Evolutionary conservation across 1,140 invertebrate species (phyloP).

Genomic region (Drosophila truncata): DNA sequence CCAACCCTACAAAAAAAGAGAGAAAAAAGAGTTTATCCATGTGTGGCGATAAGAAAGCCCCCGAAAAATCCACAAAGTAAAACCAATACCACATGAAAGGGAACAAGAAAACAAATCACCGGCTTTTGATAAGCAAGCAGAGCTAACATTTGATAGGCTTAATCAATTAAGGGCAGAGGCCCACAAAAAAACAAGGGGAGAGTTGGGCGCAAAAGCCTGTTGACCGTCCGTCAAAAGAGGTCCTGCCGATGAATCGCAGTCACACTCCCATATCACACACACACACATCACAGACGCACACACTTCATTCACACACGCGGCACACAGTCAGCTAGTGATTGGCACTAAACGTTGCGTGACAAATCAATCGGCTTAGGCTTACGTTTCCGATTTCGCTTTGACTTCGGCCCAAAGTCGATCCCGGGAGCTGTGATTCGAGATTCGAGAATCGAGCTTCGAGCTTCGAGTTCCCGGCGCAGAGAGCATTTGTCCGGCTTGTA

Average conservation of each 20-base stretch:
- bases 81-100: constrained; percentile 36
- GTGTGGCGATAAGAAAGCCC: constrained; percentile 17
- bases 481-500: constrained; percentile 33
- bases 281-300: neutral
- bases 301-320: constrained; percentile 23
- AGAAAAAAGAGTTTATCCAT: constrained; percentile 2
- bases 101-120: constrained; percentile 35
- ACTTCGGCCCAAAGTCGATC: constrained; percentile 27
- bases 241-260: constrained; percentile 17
- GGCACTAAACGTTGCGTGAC: constrained; percentile 76
- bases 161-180: constrained; percentile 70
- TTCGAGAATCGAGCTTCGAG: constrained; percentile 10
- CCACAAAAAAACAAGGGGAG: constrained; percentile 13
- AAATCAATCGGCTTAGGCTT: constrained; percentile 82
- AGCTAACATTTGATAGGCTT: constrained; percentile 70
- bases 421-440: constrained; percentile 16
- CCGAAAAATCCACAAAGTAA: constrained; percentile 6
- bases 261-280: constrained; percentile 7
- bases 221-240: constrained; percentile 50
- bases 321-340: constrained; percentile 55
- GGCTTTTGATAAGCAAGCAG: constrained; percentile 33
- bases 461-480: constrained; percentile 2
- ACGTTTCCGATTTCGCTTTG: constrained; percentile 49
- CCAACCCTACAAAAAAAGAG: neutral
- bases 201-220: constrained; percentile 17